Conservation (phyloP, 2,888 invertebrate species). For the Ornithoptera alexandrae region DNA sequence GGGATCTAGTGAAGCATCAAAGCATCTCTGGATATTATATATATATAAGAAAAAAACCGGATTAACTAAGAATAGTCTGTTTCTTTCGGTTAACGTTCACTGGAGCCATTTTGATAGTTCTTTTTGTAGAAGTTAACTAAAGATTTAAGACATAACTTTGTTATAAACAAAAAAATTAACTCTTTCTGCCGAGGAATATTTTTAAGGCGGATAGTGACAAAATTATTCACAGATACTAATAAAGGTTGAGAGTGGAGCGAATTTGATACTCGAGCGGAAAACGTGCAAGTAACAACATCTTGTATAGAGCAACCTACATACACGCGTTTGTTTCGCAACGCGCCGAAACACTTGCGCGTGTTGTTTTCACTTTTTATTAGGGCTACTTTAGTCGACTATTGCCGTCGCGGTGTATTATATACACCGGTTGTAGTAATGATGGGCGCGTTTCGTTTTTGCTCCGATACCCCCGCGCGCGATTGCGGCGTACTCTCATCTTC, state of each 20-base stretch:
- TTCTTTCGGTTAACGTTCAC: no score
- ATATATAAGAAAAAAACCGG: no score
- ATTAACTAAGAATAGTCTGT: no score
- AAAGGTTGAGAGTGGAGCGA: conserved; percentile 15
- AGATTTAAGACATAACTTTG: no score
- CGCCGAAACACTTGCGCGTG: conserved; percentile 22
- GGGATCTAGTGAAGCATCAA: no score
- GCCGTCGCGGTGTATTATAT: conserved; percentile 35
- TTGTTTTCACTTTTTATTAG: conserved; percentile 52
- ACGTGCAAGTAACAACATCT: conserved; percentile 14
- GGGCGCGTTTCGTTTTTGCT: conserved; percentile 16
- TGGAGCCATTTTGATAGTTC: no score
- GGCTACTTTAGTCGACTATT: conserved; percentile 42
- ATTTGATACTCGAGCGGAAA: conserved; percentile 14
- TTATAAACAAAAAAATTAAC: no score
- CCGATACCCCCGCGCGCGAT: conserved; percentile 21
- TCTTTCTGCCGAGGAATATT: no score
- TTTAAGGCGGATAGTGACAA: not conserved
- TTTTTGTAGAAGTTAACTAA: no score
- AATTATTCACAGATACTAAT: conserved; percentile 9
- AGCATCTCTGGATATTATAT: no score
- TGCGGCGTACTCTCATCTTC: conserved; percentile 29
- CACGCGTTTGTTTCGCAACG: conserved; percentile 14
- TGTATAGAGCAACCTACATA: conserved; percentile 7
- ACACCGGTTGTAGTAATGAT: conserved; percentile 34